A percentile compares a stretch with the other conserved stretches of the same genome.
Evolutionary conservation across 2,888 invertebrate genomes (phyloP).

Genomic region (Agriopis leucophaearia): DNA sequence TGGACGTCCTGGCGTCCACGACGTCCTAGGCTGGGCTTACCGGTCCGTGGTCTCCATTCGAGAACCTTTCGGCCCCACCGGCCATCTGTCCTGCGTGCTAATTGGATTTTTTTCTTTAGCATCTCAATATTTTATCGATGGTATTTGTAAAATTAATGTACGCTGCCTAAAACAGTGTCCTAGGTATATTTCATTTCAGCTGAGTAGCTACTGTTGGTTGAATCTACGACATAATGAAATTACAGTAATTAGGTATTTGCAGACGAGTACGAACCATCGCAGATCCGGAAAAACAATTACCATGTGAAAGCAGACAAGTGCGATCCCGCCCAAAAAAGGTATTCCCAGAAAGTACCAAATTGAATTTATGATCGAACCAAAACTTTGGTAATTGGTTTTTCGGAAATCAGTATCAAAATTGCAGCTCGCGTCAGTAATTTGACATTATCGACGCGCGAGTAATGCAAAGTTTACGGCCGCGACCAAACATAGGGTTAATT

Average conservation of each 20-base stretch:
- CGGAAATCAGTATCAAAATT: conserved; percentile 49
- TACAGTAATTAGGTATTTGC: conserved; percentile 25
- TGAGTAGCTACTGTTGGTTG: neutral
- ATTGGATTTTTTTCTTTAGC: too few relatives aligned
- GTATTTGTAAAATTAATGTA: neutral
- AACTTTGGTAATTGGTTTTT: conserved; percentile 56
- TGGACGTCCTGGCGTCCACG: too few relatives aligned
- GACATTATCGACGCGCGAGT: conserved; percentile 39
- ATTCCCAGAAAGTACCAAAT: conserved; percentile 54
- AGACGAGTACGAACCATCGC: conserved; percentile 11
- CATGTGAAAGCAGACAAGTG: conserved; percentile 40
- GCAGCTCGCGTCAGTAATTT: conserved; percentile 41
- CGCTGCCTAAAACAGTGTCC: neutral
- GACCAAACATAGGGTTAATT: conserved; percentile 37
- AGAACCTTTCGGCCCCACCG: too few relatives aligned
- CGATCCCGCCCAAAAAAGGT: conserved; percentile 39
- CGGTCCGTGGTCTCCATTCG: too few relatives aligned
- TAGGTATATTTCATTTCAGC: neutral
- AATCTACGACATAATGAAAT: conserved; percentile 15
- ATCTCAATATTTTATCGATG: neutral
- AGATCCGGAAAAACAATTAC: conserved; percentile 18
- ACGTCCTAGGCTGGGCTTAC: too few relatives aligned
- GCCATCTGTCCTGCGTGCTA: too few relatives aligned
- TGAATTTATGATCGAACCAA: conserved; percentile 57
- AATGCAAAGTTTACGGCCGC: conserved; percentile 36